A percentile compares a stretch with the other conserved stretches of the same genome.
phyloP scores from a whole-genome alignment of 2,888 invertebrate genomes.

The Melinopterus prodromus region DNA sequence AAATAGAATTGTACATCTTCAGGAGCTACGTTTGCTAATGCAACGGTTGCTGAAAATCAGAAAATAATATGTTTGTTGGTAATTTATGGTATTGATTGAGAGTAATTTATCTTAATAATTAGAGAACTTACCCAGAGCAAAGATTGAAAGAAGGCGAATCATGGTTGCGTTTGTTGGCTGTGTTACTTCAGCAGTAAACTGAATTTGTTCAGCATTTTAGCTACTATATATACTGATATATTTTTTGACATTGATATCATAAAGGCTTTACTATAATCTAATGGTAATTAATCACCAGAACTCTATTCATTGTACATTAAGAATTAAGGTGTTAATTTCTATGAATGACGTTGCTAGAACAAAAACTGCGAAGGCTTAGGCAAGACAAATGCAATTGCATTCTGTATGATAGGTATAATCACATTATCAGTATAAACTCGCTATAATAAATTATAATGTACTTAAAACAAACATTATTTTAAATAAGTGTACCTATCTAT shows the following conservation, averaged over 20 bases:
- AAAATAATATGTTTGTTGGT: neutral
- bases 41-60: conserved; percentile 14
- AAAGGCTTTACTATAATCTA: neutral
- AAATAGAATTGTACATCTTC: conserved; percentile 25
- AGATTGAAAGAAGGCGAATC: neutral
- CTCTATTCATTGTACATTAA: neutral
- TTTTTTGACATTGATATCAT: neutral
- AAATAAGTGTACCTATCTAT: neutral
- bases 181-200: neutral
- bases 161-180: neutral
- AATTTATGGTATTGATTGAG: neutral
- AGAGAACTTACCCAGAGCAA: neutral
- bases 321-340: neutral
- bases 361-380: neutral
- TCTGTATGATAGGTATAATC: neutral
- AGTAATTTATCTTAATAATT: neutral
- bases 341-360: neutral
- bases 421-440: neutral
- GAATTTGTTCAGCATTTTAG: neutral
- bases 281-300: neutral
- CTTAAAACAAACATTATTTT: neutral
- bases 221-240: neutral
- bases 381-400: neutral
- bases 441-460: no score
- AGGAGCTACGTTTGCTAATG: conserved; percentile 10